Base-by-base conservation (phyloP, 1,140 invertebrate genomes). In the Bombus breviceps region DNA sequence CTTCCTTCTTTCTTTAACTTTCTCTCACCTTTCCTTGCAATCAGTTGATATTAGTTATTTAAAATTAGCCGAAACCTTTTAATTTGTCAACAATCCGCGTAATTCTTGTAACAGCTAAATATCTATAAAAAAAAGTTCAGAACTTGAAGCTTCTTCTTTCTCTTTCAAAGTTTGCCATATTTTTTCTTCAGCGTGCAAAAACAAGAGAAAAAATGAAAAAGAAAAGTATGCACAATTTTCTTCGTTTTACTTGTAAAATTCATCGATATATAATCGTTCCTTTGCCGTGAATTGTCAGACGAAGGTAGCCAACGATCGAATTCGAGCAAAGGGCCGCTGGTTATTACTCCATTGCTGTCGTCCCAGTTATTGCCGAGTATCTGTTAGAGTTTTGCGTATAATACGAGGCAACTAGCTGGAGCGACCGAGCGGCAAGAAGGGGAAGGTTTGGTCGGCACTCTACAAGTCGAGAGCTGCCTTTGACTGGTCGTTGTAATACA, bases 401-500 rank as follows among this genome's bases (percentile, higher is more conserved):
- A 81, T 87, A 81, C 85, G 69, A 87, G 75, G 85, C 77, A 89
- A 84, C 59, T 87, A 84, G 68, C 79, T 73, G 64, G 82, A 89
- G 88, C 34, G 74, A 43, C 71, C 85, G 43, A 66, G 79, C 47
- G n/a, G 53, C 43, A 13, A 41, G 34, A 66, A n/a, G n/a, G 37
- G 80, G 74, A 69, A 59, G 64, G 81, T 75, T 73, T 22, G 64
- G 87, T 71, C 71, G 85, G 76, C 73, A 83, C 81, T 81, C 86
- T 84, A 74, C 88, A 69, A 91, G 89, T 88, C 83, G 90, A 91
- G 88, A 71, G 85, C 88, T 85, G 90, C 88, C 89, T 91, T 89
- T 87, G 90, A 90, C 86, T 88, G 90, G 91, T 91, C 88, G 90
- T 90, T 89, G 90, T 91, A 91, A 91, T 91, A 91, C 90, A 91